Conservation (phyloP, 2,113 vertebrate genomes). For the Silurus meridionalis region DNA sequence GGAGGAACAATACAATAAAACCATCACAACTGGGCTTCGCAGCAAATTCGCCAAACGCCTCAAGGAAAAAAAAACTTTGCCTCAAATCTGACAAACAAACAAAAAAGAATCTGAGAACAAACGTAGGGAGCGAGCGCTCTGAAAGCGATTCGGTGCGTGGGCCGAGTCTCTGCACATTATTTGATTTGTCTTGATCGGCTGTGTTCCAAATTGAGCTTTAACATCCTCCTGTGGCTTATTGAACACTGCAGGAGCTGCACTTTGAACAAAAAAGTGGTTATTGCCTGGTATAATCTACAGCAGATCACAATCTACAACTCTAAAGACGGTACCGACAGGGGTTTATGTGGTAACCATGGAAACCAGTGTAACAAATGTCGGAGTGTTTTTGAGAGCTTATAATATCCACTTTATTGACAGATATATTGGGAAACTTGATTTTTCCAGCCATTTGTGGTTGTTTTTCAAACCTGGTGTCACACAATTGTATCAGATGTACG, state of each 20-base stretch:
- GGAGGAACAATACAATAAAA: not conserved
- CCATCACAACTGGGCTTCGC: not conserved
- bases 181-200: not conserved
- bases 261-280: not conserved
- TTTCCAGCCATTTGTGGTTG: too few relatives aligned
- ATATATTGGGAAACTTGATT: too few relatives aligned
- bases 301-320: too few relatives aligned
- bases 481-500: too few relatives aligned
- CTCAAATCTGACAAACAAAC: not conserved
- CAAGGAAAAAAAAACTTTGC: too few relatives aligned
- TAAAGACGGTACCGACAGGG: too few relatives aligned
- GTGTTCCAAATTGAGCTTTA: not conserved
- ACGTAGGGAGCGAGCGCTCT: not conserved
- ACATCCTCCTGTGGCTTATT: not conserved
- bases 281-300: not conserved
- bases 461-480: too few relatives aligned
- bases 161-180: not conserved
- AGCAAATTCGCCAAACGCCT: not conserved
- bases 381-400: not conserved
- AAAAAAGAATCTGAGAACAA: not conserved
- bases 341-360: not conserved
- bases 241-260: not conserved
- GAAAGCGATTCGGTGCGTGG: not conserved
- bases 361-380: not conserved
- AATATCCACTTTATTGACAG: too few relatives aligned